Evolutionary conservation across 1,140 invertebrate genomes (phyloP).

Genomic region (Cydia strobilella): DNA sequence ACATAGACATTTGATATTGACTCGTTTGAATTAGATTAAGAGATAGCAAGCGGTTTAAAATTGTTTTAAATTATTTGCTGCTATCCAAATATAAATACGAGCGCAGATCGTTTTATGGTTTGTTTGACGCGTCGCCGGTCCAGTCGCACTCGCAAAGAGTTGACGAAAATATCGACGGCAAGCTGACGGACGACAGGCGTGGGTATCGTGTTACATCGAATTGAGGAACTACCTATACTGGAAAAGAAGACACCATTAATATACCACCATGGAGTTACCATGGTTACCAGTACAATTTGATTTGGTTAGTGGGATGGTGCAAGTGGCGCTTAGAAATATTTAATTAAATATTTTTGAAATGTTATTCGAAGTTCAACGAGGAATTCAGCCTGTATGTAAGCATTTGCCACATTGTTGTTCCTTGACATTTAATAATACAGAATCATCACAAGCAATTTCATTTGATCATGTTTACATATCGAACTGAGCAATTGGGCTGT

Average conservation of each 20-base stretch:
- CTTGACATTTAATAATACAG: conserved; percentile 41
- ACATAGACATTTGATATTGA: conserved; percentile 37
- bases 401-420: conserved; percentile 30
- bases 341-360: neutral
- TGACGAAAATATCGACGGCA: conserved; percentile 67
- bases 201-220: conserved; percentile 59
- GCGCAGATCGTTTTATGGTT: conserved; percentile 53
- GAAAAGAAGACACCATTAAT: conserved; percentile 42
- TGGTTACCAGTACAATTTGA: no score
- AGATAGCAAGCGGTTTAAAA: conserved; percentile 35
- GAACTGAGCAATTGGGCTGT: conserved; percentile 45
- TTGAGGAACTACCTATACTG: conserved; percentile 47
- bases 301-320: no score
- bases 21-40: conserved; percentile 40
- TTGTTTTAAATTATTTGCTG: conserved; percentile 31
- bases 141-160: conserved; percentile 43
- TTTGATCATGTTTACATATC: conserved; percentile 38
- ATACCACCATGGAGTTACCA: no score
- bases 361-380: conserved; percentile 4
- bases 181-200: conserved; percentile 56
- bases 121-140: conserved; percentile 54
- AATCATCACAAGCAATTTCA: conserved; percentile 37
- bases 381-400: conserved; percentile 11
- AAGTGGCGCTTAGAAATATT: no score
- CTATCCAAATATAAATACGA: conserved; percentile 40